Base-by-base conservation (phyloP, 92 coral and sea anemone species). In the Porites evermanni region DNA sequence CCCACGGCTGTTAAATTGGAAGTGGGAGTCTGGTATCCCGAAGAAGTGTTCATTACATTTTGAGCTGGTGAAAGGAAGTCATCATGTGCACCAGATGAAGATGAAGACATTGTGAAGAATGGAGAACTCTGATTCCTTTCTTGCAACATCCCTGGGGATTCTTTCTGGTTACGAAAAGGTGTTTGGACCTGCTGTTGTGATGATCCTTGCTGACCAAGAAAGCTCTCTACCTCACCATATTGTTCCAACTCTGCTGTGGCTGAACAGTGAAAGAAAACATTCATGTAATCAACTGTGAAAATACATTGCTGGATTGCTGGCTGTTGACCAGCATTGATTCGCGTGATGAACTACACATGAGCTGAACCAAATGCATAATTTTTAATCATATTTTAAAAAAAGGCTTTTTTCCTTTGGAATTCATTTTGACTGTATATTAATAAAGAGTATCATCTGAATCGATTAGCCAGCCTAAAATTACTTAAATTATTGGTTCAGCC, bases 221-320 rank as follows among this genome's bases (percentile, higher is more conserved):
- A 93, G 67, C 94, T 95, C 80, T 91, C 98, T 78, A 79, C 91
- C 74, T 96, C 94, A 53, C 93, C 95, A 79, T 86, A 94, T 59
- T 85, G 83, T 64, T 78, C 95, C 17, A 90, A 75, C 61, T 67
- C 71, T 64, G 70, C 58, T 58, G 58, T 52, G 58, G 63, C 77
- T 38, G 68, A 63, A 82, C 20, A 23, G 29, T 67, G 47, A 21
- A 11, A 56, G 16, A 56, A 56, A 11, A 8, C 61, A 56, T 56
- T 10, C 60, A 54, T 54, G 60, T 54, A 56, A 11, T 56, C 13
- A 56, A 56, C 47, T 38, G 47, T 38, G 47, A 38, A 38, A 38
- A 38, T 38, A 38, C 47, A 38, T 38, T 38, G 47, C 47, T 38
- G 6, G 47, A 38, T 38, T 38, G 47, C 47, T 38, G 47, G 47